Evolutionary conservation across 1,140 invertebrate species (phyloP).

Genomic region (Ceratina calcarata): DNA sequence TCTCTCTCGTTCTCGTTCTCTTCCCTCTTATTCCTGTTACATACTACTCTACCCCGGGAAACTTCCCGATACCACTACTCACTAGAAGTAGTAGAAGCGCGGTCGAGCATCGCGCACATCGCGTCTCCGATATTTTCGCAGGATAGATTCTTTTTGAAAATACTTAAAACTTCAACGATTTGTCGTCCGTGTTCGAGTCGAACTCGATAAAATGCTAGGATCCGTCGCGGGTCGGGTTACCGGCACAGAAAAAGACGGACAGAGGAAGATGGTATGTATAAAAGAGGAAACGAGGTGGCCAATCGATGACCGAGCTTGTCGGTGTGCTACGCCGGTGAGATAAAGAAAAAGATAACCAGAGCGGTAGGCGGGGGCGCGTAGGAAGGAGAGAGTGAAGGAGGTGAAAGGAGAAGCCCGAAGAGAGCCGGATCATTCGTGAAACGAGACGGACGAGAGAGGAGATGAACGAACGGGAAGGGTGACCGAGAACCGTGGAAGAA

Average conservation of each 20-base stretch:
- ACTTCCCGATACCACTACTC: conserved; percentile 21
- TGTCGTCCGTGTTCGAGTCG: conserved; percentile 63
- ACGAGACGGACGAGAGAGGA: conserved; percentile 14
- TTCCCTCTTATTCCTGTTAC: not conserved
- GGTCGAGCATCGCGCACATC: not conserved
- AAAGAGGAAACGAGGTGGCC: conserved; percentile 6
- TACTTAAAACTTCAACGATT: conserved; percentile 75
- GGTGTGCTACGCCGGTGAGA: conserved; percentile 26
- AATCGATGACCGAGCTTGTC: conserved; percentile 41
- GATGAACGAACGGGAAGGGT: not conserved
- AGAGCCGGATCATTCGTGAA: conserved; percentile 17
- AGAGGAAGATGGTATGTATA: not conserved
- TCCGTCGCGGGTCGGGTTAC: conserved; percentile 46
- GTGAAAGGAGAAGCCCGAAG: not conserved
- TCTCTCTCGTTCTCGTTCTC: not conserved
- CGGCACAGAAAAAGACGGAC: conserved; percentile 19
- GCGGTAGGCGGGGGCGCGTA: too few species aligned
- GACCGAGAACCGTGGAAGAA: conserved; percentile 46
- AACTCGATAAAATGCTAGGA: conserved; percentile 65
- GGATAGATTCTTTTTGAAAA: conserved; percentile 68
- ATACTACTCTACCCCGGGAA: not conserved
- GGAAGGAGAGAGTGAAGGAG: not conserved
- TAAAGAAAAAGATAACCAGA: conserved; percentile 24
- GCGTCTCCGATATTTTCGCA: conserved; percentile 61
- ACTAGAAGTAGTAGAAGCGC: not conserved